Conservation (phyloP, 2,797 vertebrate genomes). For the Protonibea diacanthus region DNA sequence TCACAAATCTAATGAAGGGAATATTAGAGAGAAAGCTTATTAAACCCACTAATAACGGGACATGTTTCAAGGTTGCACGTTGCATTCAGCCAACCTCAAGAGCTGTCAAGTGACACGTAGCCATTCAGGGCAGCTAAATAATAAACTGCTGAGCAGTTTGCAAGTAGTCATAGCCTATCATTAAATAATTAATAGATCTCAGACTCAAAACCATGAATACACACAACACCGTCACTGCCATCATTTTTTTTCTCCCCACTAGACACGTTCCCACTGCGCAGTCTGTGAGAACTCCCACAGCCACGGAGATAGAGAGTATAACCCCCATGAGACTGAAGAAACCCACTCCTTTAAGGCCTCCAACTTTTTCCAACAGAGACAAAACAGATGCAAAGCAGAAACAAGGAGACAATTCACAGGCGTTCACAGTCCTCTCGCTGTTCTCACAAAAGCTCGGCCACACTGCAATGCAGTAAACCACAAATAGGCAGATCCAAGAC, state of each 20-base stretch:
- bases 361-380: conserved; percentile 80
- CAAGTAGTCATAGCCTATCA: conserved; percentile 66
- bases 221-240: conserved; percentile 66
- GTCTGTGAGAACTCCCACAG: conserved; percentile 84
- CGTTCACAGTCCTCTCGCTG: conserved; percentile 50
- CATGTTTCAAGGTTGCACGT: conserved; percentile 73
- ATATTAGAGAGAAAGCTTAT: conserved; percentile 59
- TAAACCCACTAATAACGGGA: conserved; percentile 67
- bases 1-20: conserved; percentile 43
- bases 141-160: conserved; percentile 72
- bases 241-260: conserved; percentile 48
- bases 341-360: conserved; percentile 76
- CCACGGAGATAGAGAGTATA: conserved; percentile 66
- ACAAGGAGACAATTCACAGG: conserved; percentile 76
- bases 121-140: conserved; percentile 73
- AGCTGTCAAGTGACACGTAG: conserved; percentile 66
- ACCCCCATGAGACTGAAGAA: conserved; percentile 74
- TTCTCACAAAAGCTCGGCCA: conserved; percentile 62
- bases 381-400: conserved; percentile 81
- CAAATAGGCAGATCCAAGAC: conserved; percentile 61
- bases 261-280: conserved; percentile 77
- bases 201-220: conserved; percentile 59
- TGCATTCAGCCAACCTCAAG: conserved; percentile 60
- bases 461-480: conserved; percentile 75
- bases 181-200: conserved; percentile 85